phyloP scores from a whole-genome alignment of 2,888 invertebrate species.

The Polydrusus cervinus region DNA sequence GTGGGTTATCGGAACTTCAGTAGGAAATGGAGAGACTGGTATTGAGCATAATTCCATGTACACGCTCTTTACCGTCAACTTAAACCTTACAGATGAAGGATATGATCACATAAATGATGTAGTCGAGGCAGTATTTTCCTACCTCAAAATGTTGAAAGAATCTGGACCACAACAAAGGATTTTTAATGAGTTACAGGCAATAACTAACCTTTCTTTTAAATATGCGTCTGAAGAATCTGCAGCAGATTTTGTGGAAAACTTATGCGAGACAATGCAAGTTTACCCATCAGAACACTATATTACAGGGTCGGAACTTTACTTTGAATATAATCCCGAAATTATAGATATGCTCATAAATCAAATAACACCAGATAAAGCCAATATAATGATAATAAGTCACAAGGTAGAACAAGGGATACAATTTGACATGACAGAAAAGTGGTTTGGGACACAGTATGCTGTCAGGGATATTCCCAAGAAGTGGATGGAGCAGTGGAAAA shows the following conservation, averaged over 20 bases:
- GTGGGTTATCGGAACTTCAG: slow-evolving; percentile 83
- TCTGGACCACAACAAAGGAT: slow-evolving; percentile 81
- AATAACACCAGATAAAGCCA: slow-evolving; percentile 79
- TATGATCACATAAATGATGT: slow-evolving; percentile 71
- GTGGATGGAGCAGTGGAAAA: slow-evolving; percentile 79
- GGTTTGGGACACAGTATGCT: slow-evolving; percentile 89
- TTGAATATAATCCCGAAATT: slow-evolving; percentile 83
- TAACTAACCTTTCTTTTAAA: slow-evolving; percentile 83
- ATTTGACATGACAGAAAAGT: slow-evolving; percentile 82
- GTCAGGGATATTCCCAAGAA: slow-evolving; percentile 76
- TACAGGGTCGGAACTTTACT: slow-evolving; percentile 83
- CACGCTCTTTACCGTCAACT: slow-evolving; percentile 81
- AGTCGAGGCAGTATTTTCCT: slow-evolving; percentile 85
- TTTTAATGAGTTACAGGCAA: slow-evolving; percentile 82
- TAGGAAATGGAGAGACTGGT: slow-evolving; percentile 83
- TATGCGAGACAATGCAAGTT: slow-evolving; percentile 86
- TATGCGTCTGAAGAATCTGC: slow-evolving; percentile 83
- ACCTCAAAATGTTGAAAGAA: slow-evolving; percentile 81
- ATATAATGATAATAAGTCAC: slow-evolving; percentile 81
- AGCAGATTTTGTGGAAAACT: slow-evolving; percentile 83
- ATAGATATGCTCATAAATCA: slow-evolving; percentile 76
- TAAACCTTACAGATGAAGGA: slow-evolving; percentile 87
- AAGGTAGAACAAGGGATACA: slow-evolving; percentile 72
- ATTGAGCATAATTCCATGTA: slow-evolving; percentile 87
- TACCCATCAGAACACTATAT: slow-evolving; percentile 87